Evolutionary conservation across 2,888 invertebrate species (phyloP).

Genomic region (Slavum lentiscoides): DNA sequence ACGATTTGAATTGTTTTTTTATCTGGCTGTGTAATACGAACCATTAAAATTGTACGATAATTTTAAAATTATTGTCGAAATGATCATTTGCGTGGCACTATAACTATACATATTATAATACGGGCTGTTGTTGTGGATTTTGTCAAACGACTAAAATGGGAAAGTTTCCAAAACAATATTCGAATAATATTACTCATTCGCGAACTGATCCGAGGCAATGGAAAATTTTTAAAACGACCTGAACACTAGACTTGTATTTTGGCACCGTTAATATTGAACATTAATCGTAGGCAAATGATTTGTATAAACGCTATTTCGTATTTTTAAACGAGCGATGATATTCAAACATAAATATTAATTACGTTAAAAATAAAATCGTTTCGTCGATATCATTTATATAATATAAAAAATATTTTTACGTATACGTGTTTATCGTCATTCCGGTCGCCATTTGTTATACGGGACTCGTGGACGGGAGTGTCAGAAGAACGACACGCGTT

Average conservation of each 20-base stretch:
- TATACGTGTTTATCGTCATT: no score
- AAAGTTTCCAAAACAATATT: conserved; percentile 3
- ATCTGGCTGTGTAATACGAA: not conserved
- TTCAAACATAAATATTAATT: not conserved
- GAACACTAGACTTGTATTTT: not conserved
- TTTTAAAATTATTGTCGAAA: no score
- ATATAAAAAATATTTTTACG: no score
- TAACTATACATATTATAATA: no score
- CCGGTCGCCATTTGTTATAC: no score
- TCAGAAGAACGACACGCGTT: no score
- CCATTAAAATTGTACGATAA: not conserved
- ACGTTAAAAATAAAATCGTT: no score
- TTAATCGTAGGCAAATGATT: not conserved
- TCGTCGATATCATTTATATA: no score
- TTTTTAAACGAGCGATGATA: not conserved
- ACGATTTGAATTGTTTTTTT: not conserved
- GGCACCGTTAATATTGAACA: not conserved
- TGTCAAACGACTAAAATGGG: not conserved
- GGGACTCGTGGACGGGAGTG: no score
- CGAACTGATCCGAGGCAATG: not conserved
- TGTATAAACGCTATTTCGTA: not conserved
- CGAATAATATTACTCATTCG: not conserved
- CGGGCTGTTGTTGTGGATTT: not conserved
- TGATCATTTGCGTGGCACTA: no score
- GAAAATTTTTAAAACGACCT: not conserved